Conservation (phyloP, 2,113 vertebrate species). For the Micronycteris hirsuta region DNA sequence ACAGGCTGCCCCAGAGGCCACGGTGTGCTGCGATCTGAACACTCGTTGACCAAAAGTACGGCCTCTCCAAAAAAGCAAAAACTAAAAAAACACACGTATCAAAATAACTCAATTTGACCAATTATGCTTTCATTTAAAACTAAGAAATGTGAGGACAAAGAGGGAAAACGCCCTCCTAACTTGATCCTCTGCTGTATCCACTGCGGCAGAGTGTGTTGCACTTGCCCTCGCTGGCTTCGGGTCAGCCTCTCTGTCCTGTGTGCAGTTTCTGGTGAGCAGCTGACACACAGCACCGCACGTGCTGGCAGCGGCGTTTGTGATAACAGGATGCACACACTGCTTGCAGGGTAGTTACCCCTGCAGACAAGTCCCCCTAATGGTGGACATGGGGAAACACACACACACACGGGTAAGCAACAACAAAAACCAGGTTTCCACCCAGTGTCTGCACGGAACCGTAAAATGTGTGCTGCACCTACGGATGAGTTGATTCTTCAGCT, state of each 20-base stretch:
- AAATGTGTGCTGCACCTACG: background rate
- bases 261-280: background rate
- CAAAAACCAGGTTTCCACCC: background rate
- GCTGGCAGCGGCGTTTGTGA: background rate
- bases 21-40: slow-evolving; percentile 28
- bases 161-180: background rate
- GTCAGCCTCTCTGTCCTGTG: background rate
- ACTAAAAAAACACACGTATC: background rate
- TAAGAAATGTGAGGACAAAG: background rate
- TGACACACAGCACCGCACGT: background rate
- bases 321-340: background rate
- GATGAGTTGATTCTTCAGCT: background rate
- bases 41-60: slow-evolving; percentile 48
- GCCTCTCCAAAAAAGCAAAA: background rate
- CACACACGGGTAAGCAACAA: too few species aligned
- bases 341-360: background rate
- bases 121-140: slow-evolving; percentile 53
- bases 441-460: background rate
- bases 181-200: background rate
- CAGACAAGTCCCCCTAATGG: background rate
- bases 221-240: background rate
- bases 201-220: background rate
- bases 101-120: slow-evolving; percentile 51
- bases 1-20: slow-evolving; percentile 42
- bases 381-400: too few species aligned